Conservation (phyloP, 37 sponge, comb jelly and placozoan genomes). For the Spongilla lacustris region DNA sequence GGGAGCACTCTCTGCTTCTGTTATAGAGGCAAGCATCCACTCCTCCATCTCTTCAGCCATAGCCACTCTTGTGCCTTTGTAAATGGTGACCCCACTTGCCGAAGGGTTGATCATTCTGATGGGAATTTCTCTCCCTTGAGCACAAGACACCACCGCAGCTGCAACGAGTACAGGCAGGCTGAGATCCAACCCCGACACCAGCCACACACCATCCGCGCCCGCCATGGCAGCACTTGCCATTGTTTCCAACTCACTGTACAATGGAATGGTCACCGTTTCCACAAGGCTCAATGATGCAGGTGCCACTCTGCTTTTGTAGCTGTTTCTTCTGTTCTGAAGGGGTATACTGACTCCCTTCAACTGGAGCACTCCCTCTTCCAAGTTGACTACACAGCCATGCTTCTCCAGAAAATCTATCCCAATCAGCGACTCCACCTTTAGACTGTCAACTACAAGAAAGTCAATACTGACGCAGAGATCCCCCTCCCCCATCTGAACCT, state of each 20-base stretch:
- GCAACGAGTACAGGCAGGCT: neutral
- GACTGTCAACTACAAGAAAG: slow-evolving; percentile 20
- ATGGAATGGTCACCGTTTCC: neutral
- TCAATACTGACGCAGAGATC: neutral
- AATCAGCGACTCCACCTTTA: slow-evolving; percentile 36
- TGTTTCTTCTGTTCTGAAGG: slow-evolving; percentile 8
- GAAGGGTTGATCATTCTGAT: slow-evolving; percentile 20
- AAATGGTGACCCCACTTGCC: neutral
- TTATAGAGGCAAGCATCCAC: neutral
- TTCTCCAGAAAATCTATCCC: slow-evolving; percentile 40
- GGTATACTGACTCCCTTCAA: slow-evolving; percentile 10
- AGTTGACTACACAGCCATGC: slow-evolving; percentile 1
- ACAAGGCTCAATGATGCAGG: slow-evolving; percentile 2
- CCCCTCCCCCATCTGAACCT: slow-evolving; percentile 8
- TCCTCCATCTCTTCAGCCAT: neutral
- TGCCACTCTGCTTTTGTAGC: neutral
- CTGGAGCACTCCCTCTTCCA: neutral
- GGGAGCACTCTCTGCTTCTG: neutral
- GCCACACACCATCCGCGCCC: neutral
- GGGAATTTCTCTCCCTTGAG: neutral
- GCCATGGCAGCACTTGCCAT: neutral
- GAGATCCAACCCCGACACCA: slow-evolving; percentile 9
- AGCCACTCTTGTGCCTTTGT: slow-evolving; percentile 15
- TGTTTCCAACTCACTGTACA: neutral
- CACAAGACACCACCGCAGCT: neutral